These are phyloP conservation scores for Congeria kusceri DNA, from an alignment of 2,888 invertebrate genomes.

Conservation along the genomic window DNA sequence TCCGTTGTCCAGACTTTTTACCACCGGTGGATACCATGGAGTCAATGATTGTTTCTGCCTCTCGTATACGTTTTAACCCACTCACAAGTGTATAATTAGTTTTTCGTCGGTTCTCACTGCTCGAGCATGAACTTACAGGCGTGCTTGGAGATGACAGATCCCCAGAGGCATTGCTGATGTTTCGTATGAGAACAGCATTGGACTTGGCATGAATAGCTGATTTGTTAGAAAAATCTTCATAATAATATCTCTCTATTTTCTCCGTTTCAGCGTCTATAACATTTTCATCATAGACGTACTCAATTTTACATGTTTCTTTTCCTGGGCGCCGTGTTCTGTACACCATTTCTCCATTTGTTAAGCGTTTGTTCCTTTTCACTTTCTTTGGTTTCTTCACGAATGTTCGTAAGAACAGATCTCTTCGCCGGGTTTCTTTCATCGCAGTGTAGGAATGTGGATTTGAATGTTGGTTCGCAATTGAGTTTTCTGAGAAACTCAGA, in stretches of 20 bases:
- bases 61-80: constrained; percentile 67
- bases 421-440: not conserved
- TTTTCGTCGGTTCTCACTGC: constrained; percentile 62
- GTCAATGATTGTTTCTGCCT: constrained; percentile 73
- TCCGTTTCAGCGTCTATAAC: constrained; percentile 82
- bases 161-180: constrained; percentile 25
- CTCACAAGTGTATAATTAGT: constrained; percentile 70
- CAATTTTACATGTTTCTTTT: constrained; percentile 66
- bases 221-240: constrained; percentile 74
- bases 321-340: constrained; percentile 6
- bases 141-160: constrained; percentile 64
- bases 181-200: constrained; percentile 44
- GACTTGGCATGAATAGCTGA: constrained; percentile 35
- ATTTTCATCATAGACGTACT: constrained; percentile 83
- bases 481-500: constrained; percentile 36
- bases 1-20: constrained; percentile 41
- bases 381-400: constrained; percentile 35
- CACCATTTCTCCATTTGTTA: constrained; percentile 5
- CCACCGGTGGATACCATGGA: constrained; percentile 65
- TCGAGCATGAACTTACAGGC: constrained; percentile 59
- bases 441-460: constrained; percentile 4
- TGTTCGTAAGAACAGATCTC: constrained; percentile 42
- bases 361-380: constrained; percentile 6
- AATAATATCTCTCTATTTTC: constrained; percentile 79
- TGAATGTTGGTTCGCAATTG: constrained; percentile 10